phyloP scores from a whole-genome alignment of 1,140 invertebrate genomes.

The Macrotrachela quadricornifera region DNA sequence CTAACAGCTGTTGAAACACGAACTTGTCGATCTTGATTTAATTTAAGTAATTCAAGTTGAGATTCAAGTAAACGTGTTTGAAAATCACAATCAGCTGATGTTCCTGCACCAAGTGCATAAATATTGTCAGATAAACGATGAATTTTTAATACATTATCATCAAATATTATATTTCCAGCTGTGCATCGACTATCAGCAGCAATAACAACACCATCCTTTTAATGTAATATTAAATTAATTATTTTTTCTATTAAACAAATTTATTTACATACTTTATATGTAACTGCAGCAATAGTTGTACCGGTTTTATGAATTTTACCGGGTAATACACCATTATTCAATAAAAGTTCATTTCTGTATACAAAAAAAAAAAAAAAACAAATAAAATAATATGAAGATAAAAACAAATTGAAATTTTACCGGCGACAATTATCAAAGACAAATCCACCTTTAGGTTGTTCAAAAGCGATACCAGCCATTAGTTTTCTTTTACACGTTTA shows the following conservation, averaged over 20 bases:
- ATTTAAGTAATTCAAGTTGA: conserved; percentile 65
- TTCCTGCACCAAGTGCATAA: conserved; percentile 84
- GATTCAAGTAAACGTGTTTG: conserved; percentile 61
- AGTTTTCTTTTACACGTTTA: too few species aligned
- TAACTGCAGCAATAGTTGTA: conserved; percentile 80
- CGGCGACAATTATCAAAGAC: conserved; percentile 51
- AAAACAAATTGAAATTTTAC: conserved; percentile 32
- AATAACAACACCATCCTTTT: conserved; percentile 69
- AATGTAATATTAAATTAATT: conserved; percentile 10
- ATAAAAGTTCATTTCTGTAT: conserved; percentile 58
- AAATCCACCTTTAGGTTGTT: conserved; percentile 18
- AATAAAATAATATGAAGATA: not conserved
- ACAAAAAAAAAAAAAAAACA: conserved; percentile 5
- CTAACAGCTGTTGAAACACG: conserved; percentile 66
- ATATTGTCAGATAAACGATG: conserved; percentile 82
- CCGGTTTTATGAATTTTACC: conserved; percentile 81
- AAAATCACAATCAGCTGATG: conserved; percentile 88
- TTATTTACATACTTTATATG: conserved; percentile 42
- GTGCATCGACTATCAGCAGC: conserved; percentile 94
- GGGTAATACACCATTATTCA: conserved; percentile 46
- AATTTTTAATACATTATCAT: conserved; percentile 88
- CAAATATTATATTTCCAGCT: conserved; percentile 75
- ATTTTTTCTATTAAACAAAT: not conserved
- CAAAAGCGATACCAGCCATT: conserved; percentile 12
- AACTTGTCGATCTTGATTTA: conserved; percentile 65